Conservation (phyloP, 2,113 vertebrate genomes). For the Puma concolor region DNA sequence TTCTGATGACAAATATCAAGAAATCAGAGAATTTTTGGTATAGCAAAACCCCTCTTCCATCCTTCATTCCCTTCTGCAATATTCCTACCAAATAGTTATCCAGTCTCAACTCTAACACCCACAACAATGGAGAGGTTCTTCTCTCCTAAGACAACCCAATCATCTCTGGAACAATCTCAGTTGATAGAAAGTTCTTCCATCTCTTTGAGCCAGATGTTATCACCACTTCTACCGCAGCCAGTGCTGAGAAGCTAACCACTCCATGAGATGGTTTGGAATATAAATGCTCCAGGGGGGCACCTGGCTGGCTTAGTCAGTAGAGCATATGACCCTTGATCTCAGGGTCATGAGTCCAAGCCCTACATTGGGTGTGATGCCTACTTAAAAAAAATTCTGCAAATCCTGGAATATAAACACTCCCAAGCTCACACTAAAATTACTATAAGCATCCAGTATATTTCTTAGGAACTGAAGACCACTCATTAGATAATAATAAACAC, state of each 20-base stretch:
- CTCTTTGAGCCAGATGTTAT: background rate
- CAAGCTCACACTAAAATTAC: constrained; percentile 36
- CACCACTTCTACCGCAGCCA: background rate
- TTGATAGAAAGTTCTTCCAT: background rate
- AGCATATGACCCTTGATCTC: too few species aligned
- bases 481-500: constrained; percentile 22
- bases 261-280: background rate
- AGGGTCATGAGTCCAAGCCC: too few species aligned
- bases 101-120: background rate
- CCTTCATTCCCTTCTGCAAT: background rate
- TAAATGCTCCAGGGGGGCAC: background rate
- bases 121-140: background rate
- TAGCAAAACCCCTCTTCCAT: background rate
- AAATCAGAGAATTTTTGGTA: background rate
- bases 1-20: background rate
- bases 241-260: background rate
- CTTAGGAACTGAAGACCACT: background rate
- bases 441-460: background rate
- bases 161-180: background rate
- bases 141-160: background rate
- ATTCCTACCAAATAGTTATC: background rate
- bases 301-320: too few species aligned
- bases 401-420: constrained; percentile 9
- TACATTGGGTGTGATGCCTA: too few species aligned
- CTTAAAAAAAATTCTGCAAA: too few species aligned